phyloP scores from a whole-genome alignment of 1,140 invertebrate species.

The Drosophila sucinea region DNA sequence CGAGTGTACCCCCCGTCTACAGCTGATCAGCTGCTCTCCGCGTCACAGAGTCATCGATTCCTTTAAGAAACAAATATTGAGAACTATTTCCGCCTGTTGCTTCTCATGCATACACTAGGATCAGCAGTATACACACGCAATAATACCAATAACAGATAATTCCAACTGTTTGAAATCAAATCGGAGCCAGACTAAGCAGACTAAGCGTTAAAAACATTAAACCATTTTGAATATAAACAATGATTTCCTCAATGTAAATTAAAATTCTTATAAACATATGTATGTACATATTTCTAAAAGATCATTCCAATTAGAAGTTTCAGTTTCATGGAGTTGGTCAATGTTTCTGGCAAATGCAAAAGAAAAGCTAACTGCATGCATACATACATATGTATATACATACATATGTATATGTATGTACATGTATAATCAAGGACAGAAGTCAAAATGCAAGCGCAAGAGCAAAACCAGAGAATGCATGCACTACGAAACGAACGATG shows the following conservation, averaged over 20 bases:
- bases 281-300: too few species aligned
- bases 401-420: too few species aligned
- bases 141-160: too few species aligned
- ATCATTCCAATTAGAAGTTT: too few species aligned
- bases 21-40: slow-evolving; percentile 1
- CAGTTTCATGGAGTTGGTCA: neutral
- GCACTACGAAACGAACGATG: slow-evolving; percentile 16
- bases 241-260: too few species aligned
- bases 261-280: too few species aligned
- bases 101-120: neutral
- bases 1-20: neutral
- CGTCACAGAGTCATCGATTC: slow-evolving; percentile 1
- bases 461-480: slow-evolving; percentile 44
- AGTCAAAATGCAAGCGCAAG: slow-evolving; percentile 49
- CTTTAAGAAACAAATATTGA: neutral
- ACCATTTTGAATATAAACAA: too few species aligned
- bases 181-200: too few species aligned
- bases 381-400: too few species aligned
- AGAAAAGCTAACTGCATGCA: slow-evolving; percentile 46
- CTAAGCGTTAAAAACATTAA: too few species aligned
- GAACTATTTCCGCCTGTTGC: slow-evolving; percentile 5
- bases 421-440: slow-evolving; percentile 67
- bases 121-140: too few species aligned
- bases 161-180: too few species aligned
- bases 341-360: slow-evolving; percentile 54